Percentiles rank a stretch among this genome's conserved stretches.
phyloP scores from a whole-genome alignment of 2,113 vertebrate species.

The Albula glossodonta region DNA sequence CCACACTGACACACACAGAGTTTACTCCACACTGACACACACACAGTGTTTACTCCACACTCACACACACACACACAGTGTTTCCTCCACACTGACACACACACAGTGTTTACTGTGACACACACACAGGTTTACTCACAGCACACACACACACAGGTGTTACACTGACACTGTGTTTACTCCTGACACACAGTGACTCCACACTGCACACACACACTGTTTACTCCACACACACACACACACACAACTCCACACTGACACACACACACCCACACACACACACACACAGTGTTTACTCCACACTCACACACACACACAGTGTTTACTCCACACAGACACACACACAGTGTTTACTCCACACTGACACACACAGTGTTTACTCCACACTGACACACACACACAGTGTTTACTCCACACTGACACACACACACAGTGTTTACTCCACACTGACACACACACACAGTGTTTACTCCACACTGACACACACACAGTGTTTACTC shows the following conservation, averaged over 20 bases:
- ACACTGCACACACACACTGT: neutral
- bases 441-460: too few relatives aligned
- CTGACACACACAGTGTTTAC: neutral
- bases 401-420: neutral
- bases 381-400: neutral
- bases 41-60: neutral
- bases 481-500: too few relatives aligned
- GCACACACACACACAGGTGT: neutral
- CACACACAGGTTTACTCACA: neutral
- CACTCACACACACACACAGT: constrained; percentile 70
- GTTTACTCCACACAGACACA: constrained; percentile 58
- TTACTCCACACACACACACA: too few relatives aligned
- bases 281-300: neutral
- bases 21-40: neutral
- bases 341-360: neutral
- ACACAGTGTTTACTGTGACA: too few relatives aligned
- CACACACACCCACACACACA: too few relatives aligned
- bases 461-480: neutral
- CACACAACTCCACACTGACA: neutral
- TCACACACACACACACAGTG: constrained; percentile 74
- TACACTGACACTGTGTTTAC: too few relatives aligned
- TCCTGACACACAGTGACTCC: neutral
- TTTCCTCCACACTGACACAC: constrained; percentile 56
- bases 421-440: constrained; percentile 80
- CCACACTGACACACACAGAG: neutral